Evolutionary conservation across 2,888 invertebrate genomes (phyloP), one percentile per base, ranked within the genome.

Genomic region (Germaria angustata): DNA sequence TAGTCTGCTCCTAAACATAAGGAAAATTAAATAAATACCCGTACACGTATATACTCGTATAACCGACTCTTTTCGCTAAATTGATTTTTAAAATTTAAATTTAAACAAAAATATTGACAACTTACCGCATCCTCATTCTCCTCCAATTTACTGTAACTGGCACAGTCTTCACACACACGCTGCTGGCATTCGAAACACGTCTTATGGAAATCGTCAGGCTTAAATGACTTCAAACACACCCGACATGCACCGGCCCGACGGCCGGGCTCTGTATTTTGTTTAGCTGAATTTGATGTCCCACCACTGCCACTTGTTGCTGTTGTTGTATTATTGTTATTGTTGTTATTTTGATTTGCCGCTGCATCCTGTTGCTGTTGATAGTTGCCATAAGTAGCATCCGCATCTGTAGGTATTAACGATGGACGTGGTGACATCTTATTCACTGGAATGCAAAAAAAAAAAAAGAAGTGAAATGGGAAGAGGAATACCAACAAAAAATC

Each of bases 91-190:
- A n/a, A n/a, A n/a, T n/a, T n/a, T n/a, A n/a, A n/a, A n/a, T n/a
- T n/a, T n/a, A n/a, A n/a, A n/a, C n/a, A n/a, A n/a, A n/a, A n/a
- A n/a, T n/a, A 44, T 57, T 11, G 7, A 17, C 36, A 76, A 90
- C 92, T 93, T 89, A 96, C 96, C 91, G 95, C 94, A 87, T 96
- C 96, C 88, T 96, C 96, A 85, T 95, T 95, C 88, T 96, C 95
- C 82, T 95, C 94, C 76, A 95, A 93, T 88, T 96, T 96, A 86
- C 97, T 97, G 91, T 97, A 97, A 69, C 96, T 97, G 85, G 97
- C 97, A 90, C 97, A 97, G 92, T 97, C 97, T 91, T 97, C 97
- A 91, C 97, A 97, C 66, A 97, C 96, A 86, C 96, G 94, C 89
- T 97, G 96, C 88, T 96, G 95, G 91, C 97, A 98, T 92, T 97